These are phyloP conservation scores for Micrastur ruficollis DNA, from an alignment of 2,797 vertebrate species.

Conservation along the genomic window DNA sequence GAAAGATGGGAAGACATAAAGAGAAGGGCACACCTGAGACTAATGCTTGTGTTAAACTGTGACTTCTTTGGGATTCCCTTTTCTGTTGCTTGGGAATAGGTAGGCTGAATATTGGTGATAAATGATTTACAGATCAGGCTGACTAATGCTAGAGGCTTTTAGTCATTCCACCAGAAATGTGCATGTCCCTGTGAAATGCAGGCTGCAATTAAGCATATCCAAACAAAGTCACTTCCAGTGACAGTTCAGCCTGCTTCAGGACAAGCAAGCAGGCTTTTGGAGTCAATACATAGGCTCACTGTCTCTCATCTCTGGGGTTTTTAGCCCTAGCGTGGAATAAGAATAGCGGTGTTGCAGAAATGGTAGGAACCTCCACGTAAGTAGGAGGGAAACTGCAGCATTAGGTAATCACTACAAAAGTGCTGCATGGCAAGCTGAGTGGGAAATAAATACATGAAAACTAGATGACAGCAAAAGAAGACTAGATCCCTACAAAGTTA, in stretches of 20 bases:
- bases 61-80: slow-evolving; percentile 11
- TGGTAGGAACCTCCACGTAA: not conserved
- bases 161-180: not conserved
- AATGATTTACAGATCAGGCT: not conserved
- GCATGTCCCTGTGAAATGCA: not conserved
- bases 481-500: not conserved
- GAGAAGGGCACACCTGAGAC: not conserved
- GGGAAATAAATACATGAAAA: not conserved
- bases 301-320: not conserved
- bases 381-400: slow-evolving; percentile 3
- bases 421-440: not conserved
- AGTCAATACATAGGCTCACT: not conserved
- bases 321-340: not conserved
- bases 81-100: not conserved
- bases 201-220: not conserved
- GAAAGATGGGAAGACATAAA: not conserved
- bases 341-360: not conserved
- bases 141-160: not conserved
- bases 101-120: not conserved
- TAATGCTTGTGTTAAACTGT: not conserved
- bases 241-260: not conserved
- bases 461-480: not conserved
- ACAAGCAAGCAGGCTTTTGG: not conserved
- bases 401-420: slow-evolving; percentile 6
- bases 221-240: not conserved